Conservation (phyloP, 2,797 vertebrate genomes). For the Austrolebias charrua region DNA sequence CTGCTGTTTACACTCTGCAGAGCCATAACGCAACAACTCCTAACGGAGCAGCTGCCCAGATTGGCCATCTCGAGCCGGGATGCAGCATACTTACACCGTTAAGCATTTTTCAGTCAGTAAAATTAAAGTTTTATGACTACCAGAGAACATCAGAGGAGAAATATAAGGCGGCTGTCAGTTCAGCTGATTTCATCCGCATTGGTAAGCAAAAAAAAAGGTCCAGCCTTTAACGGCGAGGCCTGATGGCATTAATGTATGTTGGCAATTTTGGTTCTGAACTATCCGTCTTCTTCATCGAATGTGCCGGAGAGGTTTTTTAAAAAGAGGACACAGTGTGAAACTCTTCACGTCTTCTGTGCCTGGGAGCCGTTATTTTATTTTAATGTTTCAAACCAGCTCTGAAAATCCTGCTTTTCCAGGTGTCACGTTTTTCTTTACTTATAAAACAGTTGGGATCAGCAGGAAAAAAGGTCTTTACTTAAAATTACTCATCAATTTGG, state of each 20-base stretch:
- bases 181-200: conserved; percentile 32
- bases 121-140: conserved; percentile 61
- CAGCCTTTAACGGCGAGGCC: not conserved
- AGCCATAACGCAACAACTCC: conserved; percentile 54
- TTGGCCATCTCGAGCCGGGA: conserved; percentile 53
- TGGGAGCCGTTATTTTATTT: not conserved
- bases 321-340: not conserved
- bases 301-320: not conserved
- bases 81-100: conserved; percentile 51
- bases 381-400: not conserved
- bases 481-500: no score
- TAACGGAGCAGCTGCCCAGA: conserved; percentile 60
- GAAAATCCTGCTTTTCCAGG: not conserved
- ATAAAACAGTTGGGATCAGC: no score
- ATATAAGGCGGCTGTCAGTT: conserved; percentile 35
- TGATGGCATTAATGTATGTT: not conserved
- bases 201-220: conserved; percentile 15
- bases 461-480: no score
- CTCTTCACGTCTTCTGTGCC: not conserved
- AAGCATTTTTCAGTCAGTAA: conserved; percentile 65
- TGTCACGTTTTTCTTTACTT: no score
- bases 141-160: conserved; percentile 29
- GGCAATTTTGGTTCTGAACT: not conserved
- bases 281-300: conserved; percentile 2
- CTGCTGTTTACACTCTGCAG: conserved; percentile 56